Percentiles rank a stretch among this genome's conserved stretches.
Conservation (phyloP, 2,888 invertebrate species). For the Erebia palarica region DNA sequence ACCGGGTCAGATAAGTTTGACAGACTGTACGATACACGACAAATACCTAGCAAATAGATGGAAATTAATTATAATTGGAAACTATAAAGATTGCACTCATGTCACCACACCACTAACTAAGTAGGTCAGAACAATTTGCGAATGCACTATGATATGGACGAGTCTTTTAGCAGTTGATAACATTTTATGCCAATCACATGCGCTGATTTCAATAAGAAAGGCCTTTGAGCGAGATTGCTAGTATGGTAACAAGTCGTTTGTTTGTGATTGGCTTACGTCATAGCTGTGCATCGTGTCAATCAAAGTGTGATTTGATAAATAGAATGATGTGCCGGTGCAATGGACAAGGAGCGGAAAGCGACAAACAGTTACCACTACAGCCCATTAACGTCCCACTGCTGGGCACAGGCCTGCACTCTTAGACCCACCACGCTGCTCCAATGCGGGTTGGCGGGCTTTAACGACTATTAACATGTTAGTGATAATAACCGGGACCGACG, state of each 20-base stretch:
- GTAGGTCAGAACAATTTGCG: slow-evolving; percentile 25
- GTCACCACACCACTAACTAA: slow-evolving; percentile 5
- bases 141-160: slow-evolving; percentile 15
- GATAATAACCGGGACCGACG: no score
- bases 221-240: slow-evolving; percentile 32
- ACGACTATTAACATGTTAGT: no score
- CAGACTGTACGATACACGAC: not conserved
- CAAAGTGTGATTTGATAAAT: slow-evolving; percentile 36
- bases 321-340: slow-evolving; percentile 23
- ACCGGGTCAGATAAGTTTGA: no score
- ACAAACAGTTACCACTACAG: no score
- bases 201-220: slow-evolving; percentile 36
- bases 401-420: no score
- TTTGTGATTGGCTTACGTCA: slow-evolving; percentile 30
- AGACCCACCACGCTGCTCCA: no score
- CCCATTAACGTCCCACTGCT: no score
- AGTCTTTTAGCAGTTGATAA: slow-evolving; percentile 27
- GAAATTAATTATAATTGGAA: not conserved
- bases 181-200: slow-evolving; percentile 35
- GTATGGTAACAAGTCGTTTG: slow-evolving; percentile 26
- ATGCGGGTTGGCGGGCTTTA: no score
- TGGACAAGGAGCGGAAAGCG: slow-evolving; percentile 10
- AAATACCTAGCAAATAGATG: not conserved
- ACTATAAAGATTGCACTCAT: not conserved
- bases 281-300: slow-evolving; percentile 28